A percentile compares a stretch with the other conserved stretches of the same genome.
These are phyloP conservation scores for mouse (Mus musculus) DNA, from an alignment of 2,113 vertebrate species.

Conservation along the genomic window DNA sequence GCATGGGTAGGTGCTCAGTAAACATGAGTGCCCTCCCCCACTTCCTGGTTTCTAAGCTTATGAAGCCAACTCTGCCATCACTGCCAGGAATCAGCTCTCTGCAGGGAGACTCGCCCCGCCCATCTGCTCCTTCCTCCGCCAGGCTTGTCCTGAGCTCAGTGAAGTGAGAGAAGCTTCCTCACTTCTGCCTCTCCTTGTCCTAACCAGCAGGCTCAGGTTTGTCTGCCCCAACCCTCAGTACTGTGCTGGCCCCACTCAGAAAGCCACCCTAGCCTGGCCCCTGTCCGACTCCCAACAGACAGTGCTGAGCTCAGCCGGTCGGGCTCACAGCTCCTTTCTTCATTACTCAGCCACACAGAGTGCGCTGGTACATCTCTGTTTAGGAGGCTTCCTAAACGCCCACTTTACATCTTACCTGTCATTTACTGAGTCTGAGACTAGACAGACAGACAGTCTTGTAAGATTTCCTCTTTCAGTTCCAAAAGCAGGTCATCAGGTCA, in stretches of 20 bases:
- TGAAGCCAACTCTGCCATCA: constrained; percentile 31
- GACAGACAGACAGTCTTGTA: neutral
- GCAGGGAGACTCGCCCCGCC: neutral
- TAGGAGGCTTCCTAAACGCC: constrained; percentile 44
- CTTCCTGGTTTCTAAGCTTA: constrained; percentile 67
- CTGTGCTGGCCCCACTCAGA: neutral
- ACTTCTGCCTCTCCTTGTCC: neutral
- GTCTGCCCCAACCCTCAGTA: neutral
- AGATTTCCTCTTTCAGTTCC: constrained; percentile 24
- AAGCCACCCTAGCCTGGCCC: neutral
- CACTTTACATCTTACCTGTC: constrained; percentile 10
- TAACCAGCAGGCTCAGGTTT: neutral
- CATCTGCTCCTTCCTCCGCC: neutral
- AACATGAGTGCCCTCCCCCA: constrained; percentile 31
- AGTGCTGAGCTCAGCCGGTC: neutral
- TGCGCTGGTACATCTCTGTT: neutral
- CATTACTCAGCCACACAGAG: neutral
- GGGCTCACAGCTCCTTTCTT: neutral
- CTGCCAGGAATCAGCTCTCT: constrained; percentile 70
- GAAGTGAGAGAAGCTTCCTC: neutral
- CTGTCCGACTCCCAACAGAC: neutral
- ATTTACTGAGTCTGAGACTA: constrained; percentile 28
- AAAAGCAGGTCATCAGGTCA: constrained; percentile 18
- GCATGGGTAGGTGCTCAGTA: constrained; percentile 59
- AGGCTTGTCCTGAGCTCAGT: neutral